phyloP scores from a whole-genome alignment of 2,113 vertebrate genomes.

The Lonchura striata region DNA sequence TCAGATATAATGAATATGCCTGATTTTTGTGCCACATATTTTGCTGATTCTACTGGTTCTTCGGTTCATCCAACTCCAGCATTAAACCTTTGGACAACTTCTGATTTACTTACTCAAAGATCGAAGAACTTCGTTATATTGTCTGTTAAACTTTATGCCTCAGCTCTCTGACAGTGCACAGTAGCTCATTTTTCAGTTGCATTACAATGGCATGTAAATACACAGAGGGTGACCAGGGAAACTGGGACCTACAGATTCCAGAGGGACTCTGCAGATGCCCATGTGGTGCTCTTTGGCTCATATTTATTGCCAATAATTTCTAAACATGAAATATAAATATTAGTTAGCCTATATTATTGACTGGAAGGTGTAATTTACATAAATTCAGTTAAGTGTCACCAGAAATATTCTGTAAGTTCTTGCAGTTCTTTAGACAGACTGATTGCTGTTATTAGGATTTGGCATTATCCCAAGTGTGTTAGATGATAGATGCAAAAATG shows the following conservation, averaged over 20 bases:
- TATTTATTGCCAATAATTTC: neutral
- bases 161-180: neutral
- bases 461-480: accelerated
- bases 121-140: neutral
- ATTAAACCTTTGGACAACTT: neutral
- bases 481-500: neutral
- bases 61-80: neutral
- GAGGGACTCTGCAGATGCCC: accelerated
- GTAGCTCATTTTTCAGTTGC: neutral
- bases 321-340: neutral
- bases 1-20: neutral
- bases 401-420: neutral
- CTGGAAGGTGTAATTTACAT: neutral
- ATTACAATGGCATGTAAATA: neutral
- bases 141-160: neutral
- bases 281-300: accelerated
- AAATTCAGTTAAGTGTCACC: neutral
- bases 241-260: neutral
- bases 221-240: neutral
- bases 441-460: neutral
- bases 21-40: neutral
- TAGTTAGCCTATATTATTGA: neutral
- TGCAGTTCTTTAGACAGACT: neutral
- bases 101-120: neutral
- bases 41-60: neutral